Evolutionary conservation across 1,140 invertebrate species (phyloP), one percentile per base, ranked within the genome.

Genomic region (Vanessa atalanta): DNA sequence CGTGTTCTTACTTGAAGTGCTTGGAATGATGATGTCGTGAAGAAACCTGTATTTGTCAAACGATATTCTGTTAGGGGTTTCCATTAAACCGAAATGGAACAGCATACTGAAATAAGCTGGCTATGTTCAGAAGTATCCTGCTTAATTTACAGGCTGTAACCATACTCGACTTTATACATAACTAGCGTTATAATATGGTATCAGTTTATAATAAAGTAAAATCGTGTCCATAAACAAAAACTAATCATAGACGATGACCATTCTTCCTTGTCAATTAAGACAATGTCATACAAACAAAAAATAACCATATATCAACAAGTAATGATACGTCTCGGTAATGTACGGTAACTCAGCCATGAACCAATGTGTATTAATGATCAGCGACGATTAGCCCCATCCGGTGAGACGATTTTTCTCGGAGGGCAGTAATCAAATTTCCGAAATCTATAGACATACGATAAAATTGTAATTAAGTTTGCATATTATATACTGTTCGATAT

Each of bases 341-440:
- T 78, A 69, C 70, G 80, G 55, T 81, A 72, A 79, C 55, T 88
- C 84, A 82, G 60, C 75, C 86, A 78, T 85, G 60, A 68, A 72
- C 47, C 53, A 75, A 88, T 85, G 76, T 73, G 78, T 85, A 88
- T 88, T 88, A 86, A 88, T 88, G 86, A 88, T 83, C 55, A 70
- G 61, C 57, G 65, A 71, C 79, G 83, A 87, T 87, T 85, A 86
- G 79, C 73, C 80, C 79, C 51, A 74, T 74, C 60, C 68, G 61
- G 20, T 53, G 64, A 37, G 13, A 23, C 16, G 50, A 71, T 60
- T n/a, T 68, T 68, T 69, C 66, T 47, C 55, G 12, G 57, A 53
- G 66, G 57, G 55, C 15, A 47, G 37, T 69, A 69, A 69, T 69
- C 66, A 60, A 60, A 69, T 69, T 69, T 7, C 8, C 23, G 37